Conservation (phyloP, 2,113 vertebrate species). For the Brevimyrus niger region DNA sequence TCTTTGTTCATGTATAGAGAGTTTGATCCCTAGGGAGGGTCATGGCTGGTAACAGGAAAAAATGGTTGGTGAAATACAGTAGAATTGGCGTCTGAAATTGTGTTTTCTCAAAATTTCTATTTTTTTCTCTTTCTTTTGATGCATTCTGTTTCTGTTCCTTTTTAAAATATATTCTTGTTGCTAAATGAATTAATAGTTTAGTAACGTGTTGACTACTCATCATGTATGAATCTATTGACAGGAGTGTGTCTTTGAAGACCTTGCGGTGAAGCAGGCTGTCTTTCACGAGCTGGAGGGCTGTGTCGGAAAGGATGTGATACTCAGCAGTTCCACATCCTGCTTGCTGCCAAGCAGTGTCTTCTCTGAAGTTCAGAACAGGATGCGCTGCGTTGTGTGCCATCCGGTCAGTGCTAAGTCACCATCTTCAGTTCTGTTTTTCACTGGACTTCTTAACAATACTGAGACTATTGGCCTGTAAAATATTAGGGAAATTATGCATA, state of each 20-base stretch:
- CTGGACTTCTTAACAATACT: not conserved
- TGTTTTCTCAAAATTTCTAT: not conserved
- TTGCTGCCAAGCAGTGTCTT: slow-evolving; percentile 85
- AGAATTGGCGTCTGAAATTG: not conserved
- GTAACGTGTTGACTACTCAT: not conserved
- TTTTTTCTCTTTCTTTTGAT: not conserved
- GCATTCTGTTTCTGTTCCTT: not conserved
- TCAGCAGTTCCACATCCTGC: slow-evolving; percentile 91
- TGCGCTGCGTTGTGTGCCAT: slow-evolving; percentile 86
- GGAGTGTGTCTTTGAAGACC: slow-evolving; percentile 87
- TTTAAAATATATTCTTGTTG: not conserved
- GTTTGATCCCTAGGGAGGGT: not conserved
- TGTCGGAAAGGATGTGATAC: slow-evolving; percentile 60
- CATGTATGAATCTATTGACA: slow-evolving; percentile 40
- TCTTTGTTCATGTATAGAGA: not conserved
- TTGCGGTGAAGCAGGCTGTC: slow-evolving; percentile 77
- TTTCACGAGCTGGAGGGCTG: slow-evolving; percentile 75
- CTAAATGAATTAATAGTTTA: not conserved
- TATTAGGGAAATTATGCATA: not conserved
- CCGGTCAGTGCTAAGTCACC: slow-evolving; percentile 68
- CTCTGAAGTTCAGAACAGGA: slow-evolving; percentile 63
- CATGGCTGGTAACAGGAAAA: not conserved
- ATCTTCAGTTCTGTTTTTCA: not conserved
- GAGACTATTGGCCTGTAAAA: not conserved
- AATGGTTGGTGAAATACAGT: not conserved